A percentile compares a stretch with the other conserved stretches of the same genome.
Conservation (phyloP, 92 coral and sea anemone species). For the Chrysogorgia sp. region DNA sequence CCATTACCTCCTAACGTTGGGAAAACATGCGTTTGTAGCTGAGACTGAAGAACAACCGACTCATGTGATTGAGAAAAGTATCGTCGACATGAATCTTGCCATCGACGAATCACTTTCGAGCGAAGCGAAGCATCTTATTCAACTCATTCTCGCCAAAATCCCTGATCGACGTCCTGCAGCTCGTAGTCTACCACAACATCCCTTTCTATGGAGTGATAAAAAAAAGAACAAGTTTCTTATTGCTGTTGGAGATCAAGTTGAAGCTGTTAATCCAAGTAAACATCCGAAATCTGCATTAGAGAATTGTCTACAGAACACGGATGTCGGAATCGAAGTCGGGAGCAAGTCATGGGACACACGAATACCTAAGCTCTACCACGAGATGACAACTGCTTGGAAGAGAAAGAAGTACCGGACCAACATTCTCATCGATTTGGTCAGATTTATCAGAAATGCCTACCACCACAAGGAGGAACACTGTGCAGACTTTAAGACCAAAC, state of each 20-base stretch:
- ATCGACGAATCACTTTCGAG: conserved; percentile 32
- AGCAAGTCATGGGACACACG: conserved; percentile 4
- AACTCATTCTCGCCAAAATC: conserved; percentile 7
- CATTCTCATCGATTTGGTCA: conserved; percentile 58
- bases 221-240: conserved; percentile 48
- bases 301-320: conserved; percentile 6
- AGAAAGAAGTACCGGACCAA: conserved; percentile 40
- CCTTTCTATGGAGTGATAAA: conserved; percentile 65
- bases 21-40: conserved; percentile 53
- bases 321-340: conserved; percentile 37
- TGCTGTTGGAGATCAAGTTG: conserved; percentile 61
- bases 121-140: conserved; percentile 60
- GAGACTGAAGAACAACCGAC: conserved; percentile 1
- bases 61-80: conserved; percentile 48
- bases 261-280: conserved; percentile 37
- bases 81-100: conserved; percentile 1
- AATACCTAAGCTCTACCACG: conserved; percentile 39
- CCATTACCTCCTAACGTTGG: conserved; percentile 52
- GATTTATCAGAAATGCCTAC: conserved; percentile 64
- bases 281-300: neutral
- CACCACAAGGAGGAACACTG: conserved; percentile 39
- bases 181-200: conserved; percentile 22
- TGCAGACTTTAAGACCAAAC: neutral
- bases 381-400: conserved; percentile 13
- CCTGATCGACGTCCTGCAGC: conserved; percentile 52